These are phyloP conservation scores for Formica aserva DNA, from an alignment of 2,888 invertebrate species.

Conservation along the genomic window DNA sequence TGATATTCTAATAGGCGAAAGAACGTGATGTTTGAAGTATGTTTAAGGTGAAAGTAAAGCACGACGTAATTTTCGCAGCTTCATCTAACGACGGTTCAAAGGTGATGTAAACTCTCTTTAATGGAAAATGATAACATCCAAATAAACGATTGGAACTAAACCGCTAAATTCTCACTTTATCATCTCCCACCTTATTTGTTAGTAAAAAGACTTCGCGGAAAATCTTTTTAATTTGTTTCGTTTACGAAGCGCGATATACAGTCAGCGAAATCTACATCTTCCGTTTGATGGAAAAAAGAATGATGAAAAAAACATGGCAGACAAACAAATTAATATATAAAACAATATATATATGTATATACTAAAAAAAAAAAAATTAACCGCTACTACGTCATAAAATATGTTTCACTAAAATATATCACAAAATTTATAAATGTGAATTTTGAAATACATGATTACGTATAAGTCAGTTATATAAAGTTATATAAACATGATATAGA, in stretches of 20 bases:
- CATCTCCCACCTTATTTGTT: slow-evolving; percentile 39
- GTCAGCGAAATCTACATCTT: slow-evolving; percentile 65
- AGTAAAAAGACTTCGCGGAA: slow-evolving; percentile 51
- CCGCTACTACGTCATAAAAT: not conserved
- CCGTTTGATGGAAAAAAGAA: slow-evolving; percentile 62
- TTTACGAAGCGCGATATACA: slow-evolving; percentile 49
- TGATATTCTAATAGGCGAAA: not conserved
- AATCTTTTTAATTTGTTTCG: slow-evolving; percentile 31
- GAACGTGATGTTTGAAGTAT: not conserved
- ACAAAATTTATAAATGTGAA: not conserved
- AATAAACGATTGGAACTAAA: slow-evolving; percentile 40
- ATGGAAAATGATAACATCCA: slow-evolving; percentile 64
- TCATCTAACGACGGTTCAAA: slow-evolving; percentile 20
- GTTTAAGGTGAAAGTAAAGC: slow-evolving; percentile 25
- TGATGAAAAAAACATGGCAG: not conserved
- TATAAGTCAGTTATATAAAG: not conserved
- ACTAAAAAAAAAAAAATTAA: too few relatives aligned
- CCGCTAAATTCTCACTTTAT: slow-evolving; percentile 41
- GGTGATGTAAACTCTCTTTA: slow-evolving; percentile 51
- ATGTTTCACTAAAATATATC: not conserved
- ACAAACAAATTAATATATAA: not conserved
- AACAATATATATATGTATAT: not conserved
- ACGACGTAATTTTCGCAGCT: slow-evolving; percentile 15
- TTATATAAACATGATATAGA: slow-evolving; percentile 20
- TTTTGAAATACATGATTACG: slow-evolving; percentile 19